Percentiles rank a stretch among this genome's conserved stretches.
Conservation (phyloP, 2,113 vertebrate genomes). For the Cathartes aura region DNA sequence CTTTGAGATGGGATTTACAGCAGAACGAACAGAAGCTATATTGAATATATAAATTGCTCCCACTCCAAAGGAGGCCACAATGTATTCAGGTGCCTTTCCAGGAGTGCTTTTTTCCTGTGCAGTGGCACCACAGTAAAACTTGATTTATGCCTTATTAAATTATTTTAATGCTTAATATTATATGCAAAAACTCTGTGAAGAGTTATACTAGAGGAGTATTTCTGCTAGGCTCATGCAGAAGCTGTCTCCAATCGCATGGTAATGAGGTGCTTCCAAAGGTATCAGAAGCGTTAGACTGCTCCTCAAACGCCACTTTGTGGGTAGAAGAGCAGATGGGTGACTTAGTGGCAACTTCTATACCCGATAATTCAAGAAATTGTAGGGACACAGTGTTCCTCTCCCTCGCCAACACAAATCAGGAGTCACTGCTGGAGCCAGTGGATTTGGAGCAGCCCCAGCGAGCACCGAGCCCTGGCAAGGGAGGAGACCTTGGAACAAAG, state of each 20-base stretch:
- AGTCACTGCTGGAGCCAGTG: neutral
- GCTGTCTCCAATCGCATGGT: neutral
- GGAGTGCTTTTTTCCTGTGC: neutral
- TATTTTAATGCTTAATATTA: conserved; percentile 47
- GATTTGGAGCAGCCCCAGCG: neutral
- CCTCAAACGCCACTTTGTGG: neutral
- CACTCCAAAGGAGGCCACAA: neutral
- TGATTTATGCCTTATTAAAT: conserved; percentile 48
- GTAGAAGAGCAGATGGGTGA: neutral
- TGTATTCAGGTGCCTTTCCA: neutral
- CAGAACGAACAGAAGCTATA: neutral
- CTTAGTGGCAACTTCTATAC: neutral
- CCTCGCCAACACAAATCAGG: neutral
- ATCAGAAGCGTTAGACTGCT: neutral
- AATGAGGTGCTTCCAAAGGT: neutral
- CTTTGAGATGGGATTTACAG: neutral
- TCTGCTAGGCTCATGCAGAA: conserved; percentile 20
- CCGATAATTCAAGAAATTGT: neutral
- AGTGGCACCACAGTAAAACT: neutral
- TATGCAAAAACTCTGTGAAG: conserved; percentile 28
- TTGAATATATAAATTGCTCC: neutral
- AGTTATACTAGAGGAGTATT: neutral
- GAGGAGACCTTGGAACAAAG: neutral
- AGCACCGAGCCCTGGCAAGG: rapidly evolving
- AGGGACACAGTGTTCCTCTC: neutral